These are phyloP conservation scores for Lamprotornis superbus DNA, from an alignment of 2,113 vertebrate species.

Conservation along the genomic window DNA sequence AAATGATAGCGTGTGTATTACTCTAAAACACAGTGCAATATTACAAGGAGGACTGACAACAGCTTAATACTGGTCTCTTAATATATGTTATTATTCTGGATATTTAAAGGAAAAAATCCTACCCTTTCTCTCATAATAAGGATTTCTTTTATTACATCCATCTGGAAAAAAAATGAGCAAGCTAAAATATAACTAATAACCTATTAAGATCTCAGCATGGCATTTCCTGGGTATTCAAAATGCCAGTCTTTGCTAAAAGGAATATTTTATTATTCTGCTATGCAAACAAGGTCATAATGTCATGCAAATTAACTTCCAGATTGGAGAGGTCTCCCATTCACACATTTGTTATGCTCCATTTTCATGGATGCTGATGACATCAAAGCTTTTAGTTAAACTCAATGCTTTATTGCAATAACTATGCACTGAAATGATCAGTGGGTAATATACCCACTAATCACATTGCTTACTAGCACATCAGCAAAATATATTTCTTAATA, in stretches of 20 bases:
- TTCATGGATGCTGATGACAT: constrained; percentile 46
- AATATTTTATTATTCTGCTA: constrained; percentile 55
- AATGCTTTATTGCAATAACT: not conserved
- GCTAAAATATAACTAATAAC: not conserved
- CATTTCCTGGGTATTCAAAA: constrained; percentile 46
- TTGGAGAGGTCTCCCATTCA: constrained; percentile 56
- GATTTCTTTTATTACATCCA: not conserved
- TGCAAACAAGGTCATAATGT: constrained; percentile 62
- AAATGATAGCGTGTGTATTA: not conserved
- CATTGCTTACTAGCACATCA: not conserved
- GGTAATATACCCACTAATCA: not conserved
- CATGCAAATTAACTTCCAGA: constrained; percentile 61
- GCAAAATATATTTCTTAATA: not conserved
- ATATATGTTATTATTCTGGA: not conserved
- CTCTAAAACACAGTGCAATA: not conserved
- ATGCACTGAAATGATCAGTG: not conserved
- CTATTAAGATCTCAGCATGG: not conserved
- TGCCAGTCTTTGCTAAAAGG: constrained; percentile 3
- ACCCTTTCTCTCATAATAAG: not conserved
- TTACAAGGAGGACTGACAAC: not conserved
- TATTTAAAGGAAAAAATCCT: not conserved
- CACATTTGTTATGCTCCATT: constrained; percentile 34
- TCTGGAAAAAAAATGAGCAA: constrained; percentile 14
- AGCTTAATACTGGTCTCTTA: not conserved
- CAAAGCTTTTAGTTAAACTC: constrained; percentile 33